A percentile compares a stretch with the other conserved stretches of the same genome.
These are phyloP conservation scores for Rhopalosiphum maidis DNA, from an alignment of 1,140 invertebrate species.

Conservation along the genomic window DNA sequence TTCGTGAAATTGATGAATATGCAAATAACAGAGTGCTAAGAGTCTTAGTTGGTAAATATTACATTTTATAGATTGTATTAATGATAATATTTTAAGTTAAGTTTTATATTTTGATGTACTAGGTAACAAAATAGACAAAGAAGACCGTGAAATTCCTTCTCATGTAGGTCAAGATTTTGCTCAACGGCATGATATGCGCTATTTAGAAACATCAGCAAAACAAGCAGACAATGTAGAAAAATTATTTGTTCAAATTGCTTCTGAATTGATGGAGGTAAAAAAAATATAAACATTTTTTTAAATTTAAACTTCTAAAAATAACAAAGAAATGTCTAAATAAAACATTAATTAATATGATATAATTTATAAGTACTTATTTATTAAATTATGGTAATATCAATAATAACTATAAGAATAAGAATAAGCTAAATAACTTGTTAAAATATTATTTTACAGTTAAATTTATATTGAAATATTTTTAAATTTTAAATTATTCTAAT, in stretches of 20 bases:
- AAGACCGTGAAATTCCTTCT: conserved; percentile 91
- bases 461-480: too few species aligned
- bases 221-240: conserved; percentile 97
- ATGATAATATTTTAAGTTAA: not conserved
- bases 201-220: conserved; percentile 97
- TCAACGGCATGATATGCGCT: conserved; percentile 93
- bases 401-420: too few species aligned
- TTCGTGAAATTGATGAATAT: conserved; percentile 95
- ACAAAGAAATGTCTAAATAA: too few species aligned
- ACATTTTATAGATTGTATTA: conserved; percentile 60
- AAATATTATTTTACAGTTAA: too few species aligned
- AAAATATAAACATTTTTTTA: not conserved
- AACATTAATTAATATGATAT: too few species aligned
- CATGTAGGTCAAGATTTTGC: conserved; percentile 97
- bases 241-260: conserved; percentile 94
- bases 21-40: conserved; percentile 92
- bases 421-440: too few species aligned
- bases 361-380: too few species aligned
- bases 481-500: too few species aligned
- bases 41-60: conserved; percentile 82
- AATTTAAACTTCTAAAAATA: too few species aligned
- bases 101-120: not conserved
- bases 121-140: conserved; percentile 96
- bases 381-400: too few species aligned
- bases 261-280: conserved; percentile 84